phyloP scores from a whole-genome alignment of 1,140 invertebrate species.

The Drosophila kohkoa region DNA sequence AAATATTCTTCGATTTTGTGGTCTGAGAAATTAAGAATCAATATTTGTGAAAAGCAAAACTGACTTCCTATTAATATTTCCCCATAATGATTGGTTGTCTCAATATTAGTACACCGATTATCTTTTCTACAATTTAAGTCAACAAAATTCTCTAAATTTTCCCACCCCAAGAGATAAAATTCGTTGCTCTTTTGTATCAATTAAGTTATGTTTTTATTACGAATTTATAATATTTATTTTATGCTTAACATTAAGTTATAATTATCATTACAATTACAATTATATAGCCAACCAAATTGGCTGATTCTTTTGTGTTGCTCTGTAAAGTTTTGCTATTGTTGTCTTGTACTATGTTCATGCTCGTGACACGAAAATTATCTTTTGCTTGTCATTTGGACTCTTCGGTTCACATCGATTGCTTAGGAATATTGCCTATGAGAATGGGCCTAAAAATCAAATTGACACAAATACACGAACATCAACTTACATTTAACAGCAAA shows the following conservation, averaged over 20 bases:
- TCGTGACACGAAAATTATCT: constrained; percentile 64
- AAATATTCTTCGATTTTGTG: too few species aligned
- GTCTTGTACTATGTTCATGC: constrained; percentile 78
- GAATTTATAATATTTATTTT: constrained; percentile 35
- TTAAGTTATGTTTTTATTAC: constrained; percentile 36
- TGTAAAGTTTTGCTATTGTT: constrained; percentile 75
- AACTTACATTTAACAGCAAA: constrained; percentile 72
- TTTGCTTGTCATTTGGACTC: constrained; percentile 16
- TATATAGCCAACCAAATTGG: constrained; percentile 24
- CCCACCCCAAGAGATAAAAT: not conserved
- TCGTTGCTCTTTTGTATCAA: not conserved
- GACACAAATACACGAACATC: constrained; percentile 55
- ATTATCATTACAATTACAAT: constrained; percentile 28
- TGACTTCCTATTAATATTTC: too few species aligned
- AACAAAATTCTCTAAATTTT: not conserved
- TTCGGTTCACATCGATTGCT: constrained; percentile 24
- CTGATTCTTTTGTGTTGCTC: constrained; percentile 26
- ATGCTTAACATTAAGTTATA: constrained; percentile 19
- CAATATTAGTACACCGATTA: too few species aligned
- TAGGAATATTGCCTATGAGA: constrained; percentile 55
- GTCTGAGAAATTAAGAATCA: too few species aligned
- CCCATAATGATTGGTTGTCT: too few species aligned
- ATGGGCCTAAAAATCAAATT: constrained; percentile 59
- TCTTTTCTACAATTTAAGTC: too few species aligned
- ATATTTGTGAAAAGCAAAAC: too few species aligned